phyloP scores from a whole-genome alignment of 2,888 invertebrate species.

The Drosophila siamana region DNA sequence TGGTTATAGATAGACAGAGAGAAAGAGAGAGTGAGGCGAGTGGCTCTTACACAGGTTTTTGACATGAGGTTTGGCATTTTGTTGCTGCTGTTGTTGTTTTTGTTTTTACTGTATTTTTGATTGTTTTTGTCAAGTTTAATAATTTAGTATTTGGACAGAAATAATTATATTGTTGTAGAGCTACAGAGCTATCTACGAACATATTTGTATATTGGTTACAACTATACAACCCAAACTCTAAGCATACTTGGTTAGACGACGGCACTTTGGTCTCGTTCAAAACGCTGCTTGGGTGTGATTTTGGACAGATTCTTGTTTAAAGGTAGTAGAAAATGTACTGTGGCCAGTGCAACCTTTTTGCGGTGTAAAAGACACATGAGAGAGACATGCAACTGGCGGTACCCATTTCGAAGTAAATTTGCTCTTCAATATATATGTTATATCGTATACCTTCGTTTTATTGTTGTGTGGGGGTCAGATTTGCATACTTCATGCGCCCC shows the following conservation, averaged over 20 bases:
- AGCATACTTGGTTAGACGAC: slow-evolving; percentile 55
- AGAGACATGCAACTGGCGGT: slow-evolving; percentile 42
- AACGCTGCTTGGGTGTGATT: slow-evolving; percentile 56
- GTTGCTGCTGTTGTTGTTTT: slow-evolving; percentile 12
- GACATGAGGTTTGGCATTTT: slow-evolving; percentile 43
- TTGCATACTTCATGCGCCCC: slow-evolving; percentile 55
- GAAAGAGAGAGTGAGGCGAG: slow-evolving; percentile 61
- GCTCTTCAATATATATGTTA: not conserved
- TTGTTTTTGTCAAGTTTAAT: slow-evolving; percentile 5
- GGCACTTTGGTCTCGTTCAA: slow-evolving; percentile 24
- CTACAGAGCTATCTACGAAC: slow-evolving; percentile 21
- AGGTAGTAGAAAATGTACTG: slow-evolving; percentile 83
- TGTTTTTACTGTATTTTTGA: slow-evolving; percentile 17
- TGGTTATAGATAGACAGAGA: slow-evolving; percentile 47
- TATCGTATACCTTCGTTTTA: slow-evolving; percentile 2
- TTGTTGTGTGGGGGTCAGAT: slow-evolving; percentile 29
- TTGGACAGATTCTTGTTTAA: slow-evolving; percentile 85
- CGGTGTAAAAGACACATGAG: slow-evolving; percentile 82
- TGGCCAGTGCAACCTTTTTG: slow-evolving; percentile 81
- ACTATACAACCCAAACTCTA: slow-evolving; percentile 52
- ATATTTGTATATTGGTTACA: slow-evolving; percentile 30
- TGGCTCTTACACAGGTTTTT: slow-evolving; percentile 61
- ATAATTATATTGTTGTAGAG: slow-evolving; percentile 4
- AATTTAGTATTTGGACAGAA: slow-evolving; percentile 14
- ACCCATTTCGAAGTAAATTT: slow-evolving; percentile 23